Evolutionary conservation across 30 jellyfish, hydroid and myxozoan species (phyloP).

Genomic region (Rhopilema esculentum): DNA sequence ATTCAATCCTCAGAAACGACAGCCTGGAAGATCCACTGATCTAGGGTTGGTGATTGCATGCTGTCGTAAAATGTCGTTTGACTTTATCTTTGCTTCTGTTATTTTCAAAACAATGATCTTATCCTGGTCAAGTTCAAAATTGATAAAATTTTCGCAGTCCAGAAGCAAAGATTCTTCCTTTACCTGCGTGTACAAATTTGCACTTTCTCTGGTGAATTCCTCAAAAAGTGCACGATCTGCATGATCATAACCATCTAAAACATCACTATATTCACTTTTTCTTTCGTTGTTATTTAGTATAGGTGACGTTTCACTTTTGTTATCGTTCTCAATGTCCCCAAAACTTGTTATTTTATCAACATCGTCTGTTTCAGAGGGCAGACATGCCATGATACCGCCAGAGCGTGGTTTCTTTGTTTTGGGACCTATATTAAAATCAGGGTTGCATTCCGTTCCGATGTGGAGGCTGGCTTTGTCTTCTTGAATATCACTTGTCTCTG

Average conservation of each 20-base stretch:
- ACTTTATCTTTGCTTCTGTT: slow-evolving; percentile 42
- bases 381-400: slow-evolving; percentile 20
- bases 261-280: background rate
- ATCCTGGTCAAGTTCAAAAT: slow-evolving; percentile 80
- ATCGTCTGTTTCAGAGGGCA: slow-evolving; percentile 22
- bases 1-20: too few species aligned
- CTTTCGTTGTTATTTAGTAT: too few species aligned
- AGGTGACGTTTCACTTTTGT: background rate
- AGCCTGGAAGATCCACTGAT: slow-evolving; percentile 64
- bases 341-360: slow-evolving; percentile 7
- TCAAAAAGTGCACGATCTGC: slow-evolving; percentile 27
- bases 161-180: slow-evolving; percentile 69
- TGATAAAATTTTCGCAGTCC: slow-evolving; percentile 69
- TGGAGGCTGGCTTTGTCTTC: background rate
- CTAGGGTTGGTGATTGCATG: slow-evolving; percentile 75
- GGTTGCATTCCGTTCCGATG: background rate
- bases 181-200: slow-evolving; percentile 45
- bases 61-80: slow-evolving; percentile 51
- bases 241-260: background rate
- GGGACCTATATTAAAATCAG: too few species aligned
- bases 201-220: slow-evolving; percentile 46
- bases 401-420: background rate
- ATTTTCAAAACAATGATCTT: slow-evolving; percentile 67
- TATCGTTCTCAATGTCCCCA: background rate
- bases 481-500: background rate